phyloP scores from a whole-genome alignment of 2,113 vertebrate genomes.

The Acinonyx jubatus region DNA sequence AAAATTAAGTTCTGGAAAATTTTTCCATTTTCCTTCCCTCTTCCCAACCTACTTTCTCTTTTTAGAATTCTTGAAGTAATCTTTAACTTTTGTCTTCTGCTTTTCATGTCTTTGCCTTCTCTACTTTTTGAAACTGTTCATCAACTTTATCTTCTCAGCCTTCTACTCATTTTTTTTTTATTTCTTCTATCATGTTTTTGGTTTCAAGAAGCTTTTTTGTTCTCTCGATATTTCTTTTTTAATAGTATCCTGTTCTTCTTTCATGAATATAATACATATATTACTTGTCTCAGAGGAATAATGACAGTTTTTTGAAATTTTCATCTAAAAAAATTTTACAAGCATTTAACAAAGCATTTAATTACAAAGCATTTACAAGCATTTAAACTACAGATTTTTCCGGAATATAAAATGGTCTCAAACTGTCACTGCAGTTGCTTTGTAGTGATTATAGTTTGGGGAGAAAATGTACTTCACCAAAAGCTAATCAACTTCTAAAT shows the following conservation, averaged over 20 bases:
- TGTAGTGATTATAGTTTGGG: background rate
- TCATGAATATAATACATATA: background rate
- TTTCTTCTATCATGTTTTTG: background rate
- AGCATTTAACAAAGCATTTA: background rate
- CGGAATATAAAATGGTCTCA: background rate
- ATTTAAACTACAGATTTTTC: background rate
- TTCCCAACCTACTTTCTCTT: background rate
- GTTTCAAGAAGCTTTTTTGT: background rate
- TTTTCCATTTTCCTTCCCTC: background rate
- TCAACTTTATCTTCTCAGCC: background rate
- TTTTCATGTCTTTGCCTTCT: background rate
- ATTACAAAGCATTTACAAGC: background rate
- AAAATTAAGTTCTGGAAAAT: background rate
- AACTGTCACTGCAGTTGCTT: background rate
- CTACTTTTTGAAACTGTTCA: background rate
- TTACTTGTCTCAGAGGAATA: background rate
- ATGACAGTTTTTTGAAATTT: background rate
- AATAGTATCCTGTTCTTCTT: background rate
- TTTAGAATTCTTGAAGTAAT: background rate
- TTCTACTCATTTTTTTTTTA: background rate
- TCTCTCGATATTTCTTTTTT: background rate
- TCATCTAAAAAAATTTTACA: background rate
- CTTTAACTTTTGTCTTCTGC: background rate
- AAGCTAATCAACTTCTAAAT: background rate
- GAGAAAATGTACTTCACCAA: background rate